A percentile compares a stretch with the other conserved stretches of the same genome.
Evolutionary conservation across 2,888 invertebrate genomes (phyloP).

Genomic region (Tipula helvola): DNA sequence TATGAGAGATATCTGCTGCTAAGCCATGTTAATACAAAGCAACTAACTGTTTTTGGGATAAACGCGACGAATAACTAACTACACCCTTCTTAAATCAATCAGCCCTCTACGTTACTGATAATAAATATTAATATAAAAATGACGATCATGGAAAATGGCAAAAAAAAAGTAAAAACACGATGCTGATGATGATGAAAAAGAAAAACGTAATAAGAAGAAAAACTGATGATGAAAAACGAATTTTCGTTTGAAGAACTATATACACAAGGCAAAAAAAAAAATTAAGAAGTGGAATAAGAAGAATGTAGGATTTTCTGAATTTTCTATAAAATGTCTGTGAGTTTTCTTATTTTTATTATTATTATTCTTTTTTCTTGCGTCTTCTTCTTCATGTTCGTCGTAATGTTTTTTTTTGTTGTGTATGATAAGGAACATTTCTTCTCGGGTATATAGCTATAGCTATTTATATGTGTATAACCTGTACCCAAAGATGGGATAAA

Average conservation of each 20-base stretch:
- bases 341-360: background rate
- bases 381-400: background rate
- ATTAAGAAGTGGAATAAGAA: background rate
- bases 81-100: background rate
- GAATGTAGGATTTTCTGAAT: background rate
- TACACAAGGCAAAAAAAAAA: background rate
- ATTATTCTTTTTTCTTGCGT: background rate
- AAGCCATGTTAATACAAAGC: background rate
- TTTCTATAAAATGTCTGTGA: background rate
- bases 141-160: background rate
- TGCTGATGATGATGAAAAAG: background rate
- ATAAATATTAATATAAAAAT: background rate
- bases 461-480: background rate
- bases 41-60: background rate
- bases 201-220: background rate
- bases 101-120: background rate
- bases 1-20: background rate
- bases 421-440: background rate
- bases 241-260: background rate
- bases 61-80: background rate
- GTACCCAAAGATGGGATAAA: background rate
- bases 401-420: background rate
- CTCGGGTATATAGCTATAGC: background rate
- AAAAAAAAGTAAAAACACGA: background rate
- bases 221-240: background rate